A percentile compares a stretch with the other conserved stretches of the same genome.
Evolutionary conservation across 2,888 invertebrate genomes (phyloP).

Genomic region (Heteromyza rotundicornis): DNA sequence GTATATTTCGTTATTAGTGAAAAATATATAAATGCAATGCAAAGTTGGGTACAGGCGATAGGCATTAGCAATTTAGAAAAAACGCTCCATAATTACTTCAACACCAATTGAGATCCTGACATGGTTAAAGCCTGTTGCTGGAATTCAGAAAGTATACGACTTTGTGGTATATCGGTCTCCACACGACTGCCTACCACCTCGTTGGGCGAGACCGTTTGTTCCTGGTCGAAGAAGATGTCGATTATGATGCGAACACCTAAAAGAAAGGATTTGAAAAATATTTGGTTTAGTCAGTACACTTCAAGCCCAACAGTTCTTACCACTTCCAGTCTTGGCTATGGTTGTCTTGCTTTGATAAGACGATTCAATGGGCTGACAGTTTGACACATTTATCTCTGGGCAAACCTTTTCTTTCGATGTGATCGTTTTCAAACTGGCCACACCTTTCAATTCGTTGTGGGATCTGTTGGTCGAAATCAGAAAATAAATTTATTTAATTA

Average conservation of each 20-base stretch:
- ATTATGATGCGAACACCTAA: conserved; percentile 59
- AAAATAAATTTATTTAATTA: no score
- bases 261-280: not conserved
- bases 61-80: no score
- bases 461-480: no score
- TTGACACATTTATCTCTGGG: no score
- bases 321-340: conserved; percentile 54
- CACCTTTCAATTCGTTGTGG: no score
- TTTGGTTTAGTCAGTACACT: no score
- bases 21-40: no score
- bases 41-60: no score
- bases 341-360: conserved; percentile 59
- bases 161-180: conserved; percentile 59
- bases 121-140: conserved; percentile 35
- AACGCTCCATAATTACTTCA: not conserved
- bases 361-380: conserved; percentile 32
- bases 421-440: no score
- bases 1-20: no score
- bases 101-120: not conserved
- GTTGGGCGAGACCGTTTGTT: conserved; percentile 34
- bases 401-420: no score
- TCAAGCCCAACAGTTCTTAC: conserved; percentile 34
- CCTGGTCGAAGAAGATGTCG: conserved; percentile 55
- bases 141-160: conserved; percentile 57
- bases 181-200: conserved; percentile 57